Conservation (phyloP, 2,797 vertebrate genomes). For the Gymnoscopelus braueri region DNA sequence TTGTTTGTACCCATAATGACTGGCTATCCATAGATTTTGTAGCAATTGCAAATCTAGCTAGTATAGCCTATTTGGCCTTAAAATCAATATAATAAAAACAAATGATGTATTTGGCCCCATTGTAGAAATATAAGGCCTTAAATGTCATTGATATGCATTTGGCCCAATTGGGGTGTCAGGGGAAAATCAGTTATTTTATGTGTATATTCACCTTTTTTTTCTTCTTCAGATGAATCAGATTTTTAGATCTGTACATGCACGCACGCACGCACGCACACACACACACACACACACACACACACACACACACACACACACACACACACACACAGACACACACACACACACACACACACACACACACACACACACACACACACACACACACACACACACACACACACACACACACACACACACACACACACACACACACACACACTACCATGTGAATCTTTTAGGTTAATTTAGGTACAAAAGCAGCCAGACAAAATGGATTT, state of each 20-base stretch:
- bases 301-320: slow-evolving; percentile 4
- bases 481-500: no score
- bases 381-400: slow-evolving; percentile 1
- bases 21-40: no score
- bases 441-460: background rate
- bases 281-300: background rate
- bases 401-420: background rate
- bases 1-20: no score
- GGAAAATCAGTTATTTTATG: no score
- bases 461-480: background rate
- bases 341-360: background rate
- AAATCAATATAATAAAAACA: no score
- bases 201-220: background rate
- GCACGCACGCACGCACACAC: slow-evolving; percentile 10
- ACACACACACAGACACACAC: background rate
- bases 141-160: no score
- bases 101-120: no score
- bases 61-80: no score
- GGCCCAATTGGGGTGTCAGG: no score
- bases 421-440: background rate
- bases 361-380: background rate
- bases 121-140: no score
- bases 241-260: background rate
- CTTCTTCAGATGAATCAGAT: background rate
- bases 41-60: no score